Conservation (phyloP, 2,797 vertebrate species). For the Ptychadena robeensis region DNA sequence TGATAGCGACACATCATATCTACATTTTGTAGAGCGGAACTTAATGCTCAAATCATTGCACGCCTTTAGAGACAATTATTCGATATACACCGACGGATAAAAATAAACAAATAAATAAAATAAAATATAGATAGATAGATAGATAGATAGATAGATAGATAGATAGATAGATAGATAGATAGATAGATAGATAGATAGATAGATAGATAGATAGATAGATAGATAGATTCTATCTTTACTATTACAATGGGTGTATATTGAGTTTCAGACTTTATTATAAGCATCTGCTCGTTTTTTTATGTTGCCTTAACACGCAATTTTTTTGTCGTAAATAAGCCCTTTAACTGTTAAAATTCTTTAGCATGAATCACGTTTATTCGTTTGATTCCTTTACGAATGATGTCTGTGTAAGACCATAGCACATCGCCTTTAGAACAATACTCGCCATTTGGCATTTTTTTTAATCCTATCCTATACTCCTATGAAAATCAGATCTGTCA, state of each 20-base stretch:
- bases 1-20: too few relatives aligned
- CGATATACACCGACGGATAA: too few relatives aligned
- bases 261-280: neutral
- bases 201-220: neutral
- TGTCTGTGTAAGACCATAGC: neutral
- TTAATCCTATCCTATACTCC: neutral
- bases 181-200: conserved; percentile 24
- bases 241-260: neutral
- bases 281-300: neutral
- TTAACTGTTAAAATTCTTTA: neutral
- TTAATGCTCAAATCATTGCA: too few relatives aligned
- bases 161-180: conserved; percentile 16
- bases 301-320: too few relatives aligned
- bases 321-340: too few relatives aligned
- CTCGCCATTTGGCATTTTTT: too few relatives aligned
- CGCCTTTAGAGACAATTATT: too few relatives aligned
- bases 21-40: too few relatives aligned
- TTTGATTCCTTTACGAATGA: neutral
- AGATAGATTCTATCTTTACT: neutral
- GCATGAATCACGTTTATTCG: neutral
- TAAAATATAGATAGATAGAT: too few relatives aligned
- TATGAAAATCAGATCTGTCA: neutral
- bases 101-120: too few relatives aligned
- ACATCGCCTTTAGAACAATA: neutral
- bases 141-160: neutral